phyloP scores from a whole-genome alignment of 2,797 vertebrate genomes.

The Synanceia verrucosa region DNA sequence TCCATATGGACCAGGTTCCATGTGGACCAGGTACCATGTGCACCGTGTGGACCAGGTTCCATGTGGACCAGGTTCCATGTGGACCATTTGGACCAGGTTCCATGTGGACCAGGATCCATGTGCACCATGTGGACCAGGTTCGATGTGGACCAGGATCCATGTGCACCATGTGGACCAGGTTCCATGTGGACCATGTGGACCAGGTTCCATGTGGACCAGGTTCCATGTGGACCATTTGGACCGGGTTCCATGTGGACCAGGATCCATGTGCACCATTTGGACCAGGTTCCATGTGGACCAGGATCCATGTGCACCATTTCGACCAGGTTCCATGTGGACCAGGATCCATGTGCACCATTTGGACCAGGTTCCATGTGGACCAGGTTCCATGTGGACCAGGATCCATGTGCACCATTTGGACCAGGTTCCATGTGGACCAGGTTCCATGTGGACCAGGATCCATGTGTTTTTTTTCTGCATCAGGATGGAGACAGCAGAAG shows the following conservation, averaged over 20 bases:
- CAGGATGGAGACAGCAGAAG: slow-evolving; percentile 26
- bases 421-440: not conserved
- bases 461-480: slow-evolving; percentile 46
- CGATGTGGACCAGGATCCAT: slow-evolving; percentile 19
- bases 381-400: not conserved
- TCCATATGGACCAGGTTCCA: slow-evolving; percentile 12
- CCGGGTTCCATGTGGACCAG: not conserved
- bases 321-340: slow-evolving; percentile 22
- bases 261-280: slow-evolving; percentile 24
- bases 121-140: not conserved
- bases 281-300: not conserved
- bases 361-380: not conserved
- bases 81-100: not conserved
- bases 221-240: not conserved
- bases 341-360: too few species aligned
- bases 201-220: slow-evolving; percentile 14
- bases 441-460: not conserved
- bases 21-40: too few species aligned
- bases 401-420: slow-evolving; percentile 23
- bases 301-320: not conserved
- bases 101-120: not conserved
- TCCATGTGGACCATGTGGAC: not conserved
- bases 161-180: not conserved
- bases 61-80: slow-evolving; percentile 14
- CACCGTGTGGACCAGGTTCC: not conserved